Percentiles rank a stretch among this genome's conserved stretches.
Conservation (phyloP, 2,888 invertebrate species). For the Eucera pruinosa region DNA sequence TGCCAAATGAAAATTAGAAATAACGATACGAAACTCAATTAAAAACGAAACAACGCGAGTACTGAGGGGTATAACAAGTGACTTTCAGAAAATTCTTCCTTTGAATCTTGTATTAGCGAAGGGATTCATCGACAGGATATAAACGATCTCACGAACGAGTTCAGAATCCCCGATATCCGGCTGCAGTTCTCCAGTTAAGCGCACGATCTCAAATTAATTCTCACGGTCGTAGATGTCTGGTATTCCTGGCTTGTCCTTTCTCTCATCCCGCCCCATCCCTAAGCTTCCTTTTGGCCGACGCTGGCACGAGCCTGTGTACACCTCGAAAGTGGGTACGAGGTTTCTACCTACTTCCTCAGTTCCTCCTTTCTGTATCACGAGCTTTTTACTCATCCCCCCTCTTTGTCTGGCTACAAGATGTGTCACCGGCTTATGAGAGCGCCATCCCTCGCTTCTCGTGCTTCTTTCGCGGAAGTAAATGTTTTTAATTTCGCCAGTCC, state of each 20-base stretch:
- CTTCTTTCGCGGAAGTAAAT: constrained; percentile 73
- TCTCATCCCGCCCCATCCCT: constrained; percentile 25
- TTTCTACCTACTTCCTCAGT: constrained; percentile 26
- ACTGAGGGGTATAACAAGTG: not conserved
- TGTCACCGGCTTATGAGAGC: constrained; percentile 75
- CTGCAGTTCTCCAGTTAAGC: constrained; percentile 23
- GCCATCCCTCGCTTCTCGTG: constrained; percentile 56
- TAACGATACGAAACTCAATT: no score
- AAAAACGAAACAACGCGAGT: not conserved
- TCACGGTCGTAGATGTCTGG: constrained; percentile 42
- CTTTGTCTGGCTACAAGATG: constrained; percentile 66
- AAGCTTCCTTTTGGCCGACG: constrained; percentile 34
- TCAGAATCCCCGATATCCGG: constrained; percentile 22
- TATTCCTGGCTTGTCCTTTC: constrained; percentile 43
- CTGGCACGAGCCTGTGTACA: constrained; percentile 56
- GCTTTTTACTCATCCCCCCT: constrained; percentile 62
- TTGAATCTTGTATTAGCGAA: not conserved
- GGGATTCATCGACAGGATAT: not conserved
- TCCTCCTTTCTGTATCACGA: constrained; percentile 29
- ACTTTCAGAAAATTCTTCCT: not conserved
- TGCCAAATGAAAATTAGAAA: not conserved
- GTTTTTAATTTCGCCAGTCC: constrained; percentile 74
- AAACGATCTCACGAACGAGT: constrained; percentile 21
- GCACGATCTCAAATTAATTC: constrained; percentile 62
- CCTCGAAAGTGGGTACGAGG: constrained; percentile 54